These are phyloP conservation scores for Portunus trituberculatus DNA, from an alignment of 1,140 invertebrate species.

Conservation along the genomic window DNA sequence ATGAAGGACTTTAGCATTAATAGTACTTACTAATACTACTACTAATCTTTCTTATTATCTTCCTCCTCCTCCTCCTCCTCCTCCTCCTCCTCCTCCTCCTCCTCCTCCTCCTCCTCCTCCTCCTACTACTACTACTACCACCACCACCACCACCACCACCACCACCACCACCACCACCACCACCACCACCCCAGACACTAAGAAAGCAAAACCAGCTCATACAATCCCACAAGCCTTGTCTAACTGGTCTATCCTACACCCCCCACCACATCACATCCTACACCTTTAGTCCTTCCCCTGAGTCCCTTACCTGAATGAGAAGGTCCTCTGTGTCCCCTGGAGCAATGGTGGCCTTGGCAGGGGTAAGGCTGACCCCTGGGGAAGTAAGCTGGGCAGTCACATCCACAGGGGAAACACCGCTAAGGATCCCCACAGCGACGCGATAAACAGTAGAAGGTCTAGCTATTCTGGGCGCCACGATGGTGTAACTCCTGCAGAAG, in stretches of 20 bases:
- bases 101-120: background rate
- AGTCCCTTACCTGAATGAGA: constrained; percentile 78
- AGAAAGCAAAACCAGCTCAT: no score
- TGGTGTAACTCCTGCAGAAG: constrained; percentile 79
- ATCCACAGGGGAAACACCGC: constrained; percentile 72
- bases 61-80: background rate
- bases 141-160: no score
- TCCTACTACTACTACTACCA: background rate
- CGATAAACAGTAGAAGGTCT: constrained; percentile 80
- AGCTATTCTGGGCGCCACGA: constrained; percentile 79
- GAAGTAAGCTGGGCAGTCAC: constrained; percentile 79
- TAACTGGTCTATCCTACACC: background rate
- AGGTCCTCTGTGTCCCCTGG: constrained; percentile 78
- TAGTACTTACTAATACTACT: background rate
- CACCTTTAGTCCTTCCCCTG: background rate
- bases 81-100: background rate
- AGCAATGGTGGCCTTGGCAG: constrained; percentile 76
- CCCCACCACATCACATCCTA: background rate
- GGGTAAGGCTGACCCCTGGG: constrained; percentile 79
- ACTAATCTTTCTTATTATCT: background rate
- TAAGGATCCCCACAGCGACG: constrained; percentile 78
- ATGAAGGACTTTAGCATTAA: no score
- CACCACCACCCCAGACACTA: no score
- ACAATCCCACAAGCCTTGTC: background rate
- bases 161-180: no score